A percentile compares a stretch with the other conserved stretches of the same genome.
Conservation (phyloP, 2,797 vertebrate genomes). For the Sandelia bainsii region DNA sequence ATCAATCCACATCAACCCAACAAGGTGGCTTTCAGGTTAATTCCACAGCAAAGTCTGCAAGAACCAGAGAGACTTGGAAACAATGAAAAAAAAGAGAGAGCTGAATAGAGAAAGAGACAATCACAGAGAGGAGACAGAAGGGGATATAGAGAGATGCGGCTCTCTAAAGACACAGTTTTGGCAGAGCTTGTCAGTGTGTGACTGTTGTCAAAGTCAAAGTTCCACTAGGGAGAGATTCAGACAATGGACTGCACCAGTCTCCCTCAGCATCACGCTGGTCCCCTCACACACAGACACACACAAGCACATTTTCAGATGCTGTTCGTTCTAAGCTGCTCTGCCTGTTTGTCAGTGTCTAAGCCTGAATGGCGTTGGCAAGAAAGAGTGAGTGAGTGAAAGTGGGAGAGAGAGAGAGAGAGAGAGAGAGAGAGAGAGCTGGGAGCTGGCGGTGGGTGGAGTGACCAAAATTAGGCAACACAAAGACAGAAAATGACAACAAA, state of each 20-base stretch:
- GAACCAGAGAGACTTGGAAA: conserved; percentile 41
- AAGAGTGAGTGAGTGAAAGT: conserved; percentile 24
- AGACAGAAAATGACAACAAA: conserved; percentile 38
- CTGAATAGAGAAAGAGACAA: conserved; percentile 54
- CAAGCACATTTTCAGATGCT: conserved; percentile 50
- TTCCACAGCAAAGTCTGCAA: conserved; percentile 55
- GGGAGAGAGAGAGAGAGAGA: conserved; percentile 11
- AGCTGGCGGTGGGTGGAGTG: conserved; percentile 35
- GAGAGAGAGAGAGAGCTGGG: conserved; percentile 10
- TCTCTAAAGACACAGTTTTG: conserved; percentile 66
- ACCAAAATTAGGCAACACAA: conserved; percentile 25
- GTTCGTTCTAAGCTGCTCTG: conserved; percentile 76
- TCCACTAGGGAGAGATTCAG: conserved; percentile 73
- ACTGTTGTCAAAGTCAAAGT: conserved; percentile 81
- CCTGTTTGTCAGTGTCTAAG: conserved; percentile 78
- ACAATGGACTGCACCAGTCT: conserved; percentile 73
- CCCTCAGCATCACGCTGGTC: conserved; percentile 67
- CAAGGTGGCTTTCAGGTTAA: conserved; percentile 70
- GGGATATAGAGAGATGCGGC: conserved; percentile 46
- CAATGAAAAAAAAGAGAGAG: conserved; percentile 42
- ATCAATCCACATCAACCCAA: conserved; percentile 70
- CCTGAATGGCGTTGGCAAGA: conserved; percentile 79
- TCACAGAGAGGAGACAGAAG: conserved; percentile 33
- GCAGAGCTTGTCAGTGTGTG: conserved; percentile 66
- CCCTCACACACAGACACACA: conserved; percentile 45